Percentiles rank a stretch among this genome's conserved stretches.
These are phyloP conservation scores for Polyergus mexicanus DNA, from an alignment of 1,140 invertebrate species.

Conservation along the genomic window DNA sequence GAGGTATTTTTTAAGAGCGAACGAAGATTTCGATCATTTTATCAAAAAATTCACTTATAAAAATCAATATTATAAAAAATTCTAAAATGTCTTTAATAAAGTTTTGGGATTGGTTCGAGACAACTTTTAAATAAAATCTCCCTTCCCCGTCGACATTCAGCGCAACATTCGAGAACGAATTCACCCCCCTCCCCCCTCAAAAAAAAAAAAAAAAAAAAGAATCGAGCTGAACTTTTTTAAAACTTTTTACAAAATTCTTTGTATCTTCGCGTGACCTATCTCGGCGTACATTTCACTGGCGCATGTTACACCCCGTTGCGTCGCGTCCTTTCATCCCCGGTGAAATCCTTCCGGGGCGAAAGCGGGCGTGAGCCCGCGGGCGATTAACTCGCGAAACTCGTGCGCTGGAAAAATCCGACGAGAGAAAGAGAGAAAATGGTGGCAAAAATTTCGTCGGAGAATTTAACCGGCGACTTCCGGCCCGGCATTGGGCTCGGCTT, in stretches of 20 bases:
- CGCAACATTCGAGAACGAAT: neutral
- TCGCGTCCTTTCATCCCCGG: conserved; percentile 36
- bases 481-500: neutral
- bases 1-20: neutral
- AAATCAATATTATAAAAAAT: too few species aligned
- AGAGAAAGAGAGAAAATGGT: neutral
- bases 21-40: too few species aligned
- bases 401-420: conserved; percentile 50
- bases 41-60: too few species aligned
- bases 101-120: too few species aligned
- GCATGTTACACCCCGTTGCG: conserved; percentile 33
- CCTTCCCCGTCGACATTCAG: neutral
- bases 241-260: conserved; percentile 19
- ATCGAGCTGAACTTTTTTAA: neutral
- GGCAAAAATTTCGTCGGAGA: conserved; percentile 53
- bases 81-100: too few species aligned
- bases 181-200: too few species aligned
- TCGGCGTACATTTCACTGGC: conserved; percentile 36
- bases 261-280: conserved; percentile 33
- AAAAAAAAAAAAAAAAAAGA: neutral
- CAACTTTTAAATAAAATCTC: neutral
- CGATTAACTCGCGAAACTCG: conserved; percentile 60
- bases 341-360: conserved; percentile 47
- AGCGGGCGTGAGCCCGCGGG: conserved; percentile 35
- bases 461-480: conserved; percentile 56